Percentiles rank a stretch among this genome's conserved stretches.
Evolutionary conservation across 2,113 vertebrate species (phyloP).

Genomic region (Phaetusa simplex): DNA sequence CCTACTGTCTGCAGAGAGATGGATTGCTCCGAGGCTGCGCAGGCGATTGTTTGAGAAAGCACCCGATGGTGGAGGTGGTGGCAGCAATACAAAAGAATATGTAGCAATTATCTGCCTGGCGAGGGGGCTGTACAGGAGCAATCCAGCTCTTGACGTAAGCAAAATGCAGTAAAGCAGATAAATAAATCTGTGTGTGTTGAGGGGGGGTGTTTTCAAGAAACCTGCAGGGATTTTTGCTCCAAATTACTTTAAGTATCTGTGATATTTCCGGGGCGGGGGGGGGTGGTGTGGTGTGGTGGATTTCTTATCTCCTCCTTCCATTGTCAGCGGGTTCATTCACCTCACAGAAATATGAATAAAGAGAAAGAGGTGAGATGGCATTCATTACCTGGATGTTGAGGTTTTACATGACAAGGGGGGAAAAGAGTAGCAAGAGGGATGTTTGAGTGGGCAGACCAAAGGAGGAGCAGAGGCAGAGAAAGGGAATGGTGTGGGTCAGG

Average conservation of each 20-base stretch:
- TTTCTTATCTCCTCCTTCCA: slow-evolving; percentile 12
- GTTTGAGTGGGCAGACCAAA: background rate
- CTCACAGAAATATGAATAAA: background rate
- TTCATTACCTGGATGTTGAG: background rate
- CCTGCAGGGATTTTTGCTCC: slow-evolving; percentile 19
- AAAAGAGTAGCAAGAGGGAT: background rate
- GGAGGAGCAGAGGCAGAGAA: background rate
- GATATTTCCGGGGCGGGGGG: background rate
- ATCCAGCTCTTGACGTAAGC: slow-evolving; percentile 48
- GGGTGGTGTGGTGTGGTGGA: background rate
- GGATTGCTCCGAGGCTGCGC: slow-evolving; percentile 18
- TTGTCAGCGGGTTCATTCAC: background rate
- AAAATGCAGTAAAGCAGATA: slow-evolving; percentile 53
- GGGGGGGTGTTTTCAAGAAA: background rate
- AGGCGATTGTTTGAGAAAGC: slow-evolving; percentile 40
- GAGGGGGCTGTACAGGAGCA: slow-evolving; percentile 37
- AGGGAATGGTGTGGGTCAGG: background rate
- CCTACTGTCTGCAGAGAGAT: slow-evolving; percentile 21
- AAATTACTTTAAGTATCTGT: slow-evolving; percentile 27
- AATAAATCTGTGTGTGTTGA: background rate
- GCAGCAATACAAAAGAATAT: slow-evolving; percentile 54
- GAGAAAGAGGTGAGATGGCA: background rate
- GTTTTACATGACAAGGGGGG: background rate
- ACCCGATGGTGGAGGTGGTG: slow-evolving; percentile 45
- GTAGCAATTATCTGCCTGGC: slow-evolving; percentile 52